Conservation (phyloP, 2,113 vertebrate species). For the Larimichthys crocea region DNA sequence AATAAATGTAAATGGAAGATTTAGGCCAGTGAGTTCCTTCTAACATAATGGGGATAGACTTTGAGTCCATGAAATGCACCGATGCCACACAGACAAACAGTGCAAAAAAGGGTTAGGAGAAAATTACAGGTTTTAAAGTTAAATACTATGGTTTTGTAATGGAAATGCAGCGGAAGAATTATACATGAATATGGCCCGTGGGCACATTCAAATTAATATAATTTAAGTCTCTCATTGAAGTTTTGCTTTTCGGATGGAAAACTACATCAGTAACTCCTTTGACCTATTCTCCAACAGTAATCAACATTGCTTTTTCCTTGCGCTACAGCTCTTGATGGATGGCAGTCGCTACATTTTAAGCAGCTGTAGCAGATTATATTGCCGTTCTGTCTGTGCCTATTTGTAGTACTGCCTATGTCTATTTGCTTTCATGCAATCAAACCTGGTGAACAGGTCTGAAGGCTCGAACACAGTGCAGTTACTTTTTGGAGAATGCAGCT, state of each 20-base stretch:
- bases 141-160: constrained; percentile 26
- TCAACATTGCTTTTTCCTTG: constrained; percentile 6
- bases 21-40: background rate
- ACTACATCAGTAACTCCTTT: constrained; percentile 7
- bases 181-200: constrained; percentile 1
- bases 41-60: constrained; percentile 1
- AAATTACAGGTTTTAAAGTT: constrained; percentile 22
- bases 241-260: constrained; percentile 38
- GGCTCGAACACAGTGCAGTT: background rate
- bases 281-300: constrained; percentile 16
- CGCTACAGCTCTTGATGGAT: background rate
- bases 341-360: background rate
- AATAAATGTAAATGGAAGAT: background rate
- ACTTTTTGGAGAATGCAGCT: constrained; percentile 1
- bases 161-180: constrained; percentile 5
- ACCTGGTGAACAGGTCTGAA: background rate
- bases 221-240: constrained; percentile 9
- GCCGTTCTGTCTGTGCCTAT: background rate
- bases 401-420: background rate
- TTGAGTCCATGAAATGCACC: constrained; percentile 3
- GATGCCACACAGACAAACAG: background rate
- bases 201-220: background rate
- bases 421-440: constrained; percentile 2
- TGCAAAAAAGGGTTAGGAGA: background rate
- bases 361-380: background rate